Percentiles rank a stretch among this genome's conserved stretches.
Evolutionary conservation across 2,888 invertebrate species (phyloP).

Genomic region (Gnatocerus cornutus): DNA sequence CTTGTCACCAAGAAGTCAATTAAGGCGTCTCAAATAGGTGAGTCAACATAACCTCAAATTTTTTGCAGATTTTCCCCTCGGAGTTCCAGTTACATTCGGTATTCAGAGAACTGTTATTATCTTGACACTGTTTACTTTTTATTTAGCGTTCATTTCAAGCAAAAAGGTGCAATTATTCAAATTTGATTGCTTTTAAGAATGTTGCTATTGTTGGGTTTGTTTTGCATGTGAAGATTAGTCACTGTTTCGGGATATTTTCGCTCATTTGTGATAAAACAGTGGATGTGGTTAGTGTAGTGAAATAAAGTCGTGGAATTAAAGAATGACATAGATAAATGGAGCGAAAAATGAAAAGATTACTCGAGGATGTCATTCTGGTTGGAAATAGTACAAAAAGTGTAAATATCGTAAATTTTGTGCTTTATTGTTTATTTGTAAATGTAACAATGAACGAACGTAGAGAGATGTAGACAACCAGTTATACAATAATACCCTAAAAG

Average conservation of each 20-base stretch:
- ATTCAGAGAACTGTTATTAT: background rate
- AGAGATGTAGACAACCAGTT: too few relatives aligned
- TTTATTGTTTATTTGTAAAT: too few relatives aligned
- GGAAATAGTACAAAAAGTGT: background rate
- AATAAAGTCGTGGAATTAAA: too few relatives aligned
- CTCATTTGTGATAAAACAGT: background rate
- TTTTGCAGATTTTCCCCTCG: slow-evolving; percentile 3
- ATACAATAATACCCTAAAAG: background rate
- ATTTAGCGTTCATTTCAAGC: background rate
- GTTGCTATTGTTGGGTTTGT: slow-evolving; percentile 7
- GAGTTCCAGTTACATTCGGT: background rate
- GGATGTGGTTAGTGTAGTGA: slow-evolving; percentile 2
- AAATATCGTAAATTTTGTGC: too few relatives aligned
- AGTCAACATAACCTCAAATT: slow-evolving; percentile 43
- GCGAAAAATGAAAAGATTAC: slow-evolving; percentile 16
- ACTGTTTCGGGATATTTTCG: background rate
- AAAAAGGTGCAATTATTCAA: slow-evolving; percentile 12
- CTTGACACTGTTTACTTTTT: background rate
- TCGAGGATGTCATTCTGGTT: slow-evolving; percentile 34
- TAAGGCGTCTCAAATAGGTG: slow-evolving; percentile 39
- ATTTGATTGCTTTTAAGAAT: slow-evolving; percentile 19
- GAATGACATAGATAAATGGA: too few relatives aligned
- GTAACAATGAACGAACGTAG: too few relatives aligned
- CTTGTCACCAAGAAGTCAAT: slow-evolving; percentile 32
- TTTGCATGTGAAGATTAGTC: slow-evolving; percentile 10